phyloP scores from a whole-genome alignment of 2,797 vertebrate species.

The Silurus lanzhouensis region DNA sequence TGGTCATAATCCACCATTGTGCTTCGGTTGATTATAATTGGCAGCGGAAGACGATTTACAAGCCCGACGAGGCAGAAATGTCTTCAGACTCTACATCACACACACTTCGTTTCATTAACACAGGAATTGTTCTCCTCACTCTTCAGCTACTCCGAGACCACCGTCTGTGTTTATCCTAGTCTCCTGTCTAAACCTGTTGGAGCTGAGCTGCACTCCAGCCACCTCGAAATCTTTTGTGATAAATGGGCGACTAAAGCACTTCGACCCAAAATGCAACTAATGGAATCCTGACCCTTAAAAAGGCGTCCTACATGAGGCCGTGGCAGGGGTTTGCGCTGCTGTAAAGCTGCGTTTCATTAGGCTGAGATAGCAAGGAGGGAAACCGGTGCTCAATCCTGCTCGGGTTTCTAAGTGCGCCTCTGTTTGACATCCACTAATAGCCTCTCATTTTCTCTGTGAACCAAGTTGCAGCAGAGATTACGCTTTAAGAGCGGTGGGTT shows the following conservation, averaged over 20 bases:
- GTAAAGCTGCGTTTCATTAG: slow-evolving; percentile 49
- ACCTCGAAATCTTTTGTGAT: slow-evolving; percentile 28
- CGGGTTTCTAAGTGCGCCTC: slow-evolving; percentile 40
- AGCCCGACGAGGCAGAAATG: slow-evolving; percentile 25
- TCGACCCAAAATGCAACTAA: slow-evolving; percentile 31
- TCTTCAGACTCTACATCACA: slow-evolving; percentile 8
- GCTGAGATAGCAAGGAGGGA: slow-evolving; percentile 3
- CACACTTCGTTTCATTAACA: slow-evolving; percentile 25
- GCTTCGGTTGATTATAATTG: slow-evolving; percentile 46
- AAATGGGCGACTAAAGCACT: slow-evolving; percentile 10
- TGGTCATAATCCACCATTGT: slow-evolving; percentile 46
- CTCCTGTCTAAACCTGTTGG: slow-evolving; percentile 15
- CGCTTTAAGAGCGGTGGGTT: slow-evolving; percentile 55
- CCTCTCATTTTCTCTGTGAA: slow-evolving; percentile 60
- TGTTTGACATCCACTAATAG: slow-evolving; percentile 61
- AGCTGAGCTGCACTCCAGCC: slow-evolving; percentile 31
- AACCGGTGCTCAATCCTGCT: slow-evolving; percentile 37
- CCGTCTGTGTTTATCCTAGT: slow-evolving; percentile 12
- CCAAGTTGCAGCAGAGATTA: slow-evolving; percentile 49
- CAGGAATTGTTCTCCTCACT: slow-evolving; percentile 13
- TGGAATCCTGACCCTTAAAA: slow-evolving; percentile 34
- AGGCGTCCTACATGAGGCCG: slow-evolving; percentile 16
- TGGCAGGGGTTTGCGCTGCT: slow-evolving; percentile 15
- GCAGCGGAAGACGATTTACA: slow-evolving; percentile 28
- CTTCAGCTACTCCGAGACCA: not conserved